Conservation (phyloP, 2,888 invertebrate genomes). For the Drosophila meridiana region DNA sequence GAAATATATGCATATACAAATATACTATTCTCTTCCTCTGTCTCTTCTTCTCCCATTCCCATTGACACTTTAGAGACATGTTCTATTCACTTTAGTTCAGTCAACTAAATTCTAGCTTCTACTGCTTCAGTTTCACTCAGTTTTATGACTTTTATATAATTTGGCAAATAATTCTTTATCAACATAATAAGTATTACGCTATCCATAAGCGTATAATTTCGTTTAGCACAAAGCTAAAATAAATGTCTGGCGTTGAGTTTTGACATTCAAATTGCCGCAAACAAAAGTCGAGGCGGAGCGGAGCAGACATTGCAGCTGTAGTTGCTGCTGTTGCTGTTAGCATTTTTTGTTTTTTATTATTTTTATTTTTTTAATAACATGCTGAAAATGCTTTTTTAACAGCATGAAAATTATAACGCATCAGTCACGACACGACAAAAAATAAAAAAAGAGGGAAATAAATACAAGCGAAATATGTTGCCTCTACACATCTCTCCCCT, state of each 20-base stretch:
- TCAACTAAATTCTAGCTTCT: not conserved
- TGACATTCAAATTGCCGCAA: conserved; percentile 83
- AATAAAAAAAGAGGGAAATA: not conserved
- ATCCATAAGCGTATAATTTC: conserved; percentile 73
- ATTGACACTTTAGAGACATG: conserved; percentile 55
- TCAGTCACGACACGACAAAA: conserved; percentile 72
- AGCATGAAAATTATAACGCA: conserved; percentile 79
- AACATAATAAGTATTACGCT: conserved; percentile 63
- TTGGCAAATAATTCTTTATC: not conserved
- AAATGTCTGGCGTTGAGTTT: conserved; percentile 75
- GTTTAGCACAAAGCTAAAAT: conserved; percentile 53
- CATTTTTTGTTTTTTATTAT: not conserved
- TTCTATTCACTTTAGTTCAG: not conserved
- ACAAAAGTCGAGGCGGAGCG: conserved; percentile 58
- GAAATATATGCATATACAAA: conserved; percentile 19
- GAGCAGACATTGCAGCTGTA: conserved; percentile 16
- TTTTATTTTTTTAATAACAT: conserved; percentile 54
- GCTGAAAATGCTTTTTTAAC: conserved; percentile 73
- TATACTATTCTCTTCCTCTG: not conserved
- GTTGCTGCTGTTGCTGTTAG: conserved; percentile 6
- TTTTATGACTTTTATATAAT: not conserved
- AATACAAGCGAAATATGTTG: not conserved
- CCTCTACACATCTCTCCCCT: not conserved
- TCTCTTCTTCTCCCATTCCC: conserved; percentile 37
- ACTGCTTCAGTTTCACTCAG: not conserved